Evolutionary conservation across 2,113 vertebrate genomes (phyloP), one percentile per base, ranked within the genome.

Genomic region (Chlorodrepanis virens): DNA sequence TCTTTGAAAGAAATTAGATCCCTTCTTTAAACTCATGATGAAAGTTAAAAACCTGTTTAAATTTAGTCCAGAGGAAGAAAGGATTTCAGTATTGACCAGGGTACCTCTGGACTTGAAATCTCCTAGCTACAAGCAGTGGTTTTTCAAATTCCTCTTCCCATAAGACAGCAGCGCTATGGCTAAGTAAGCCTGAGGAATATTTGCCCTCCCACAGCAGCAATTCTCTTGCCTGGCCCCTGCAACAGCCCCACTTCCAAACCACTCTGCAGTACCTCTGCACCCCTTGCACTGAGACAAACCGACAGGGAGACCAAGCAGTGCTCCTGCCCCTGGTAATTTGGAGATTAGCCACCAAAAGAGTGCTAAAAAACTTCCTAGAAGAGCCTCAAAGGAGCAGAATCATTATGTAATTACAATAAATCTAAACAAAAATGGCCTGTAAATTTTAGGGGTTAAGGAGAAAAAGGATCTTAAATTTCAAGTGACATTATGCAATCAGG

Each of bases 401-500:
- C 61, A 50, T 94, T 91, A 93, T 64, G 76, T 76, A 95, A 96
- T 91, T 94, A 95, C 56, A 84, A 87, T 91, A 92, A 95, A 92
- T 94, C 91, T 78, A 94, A 96, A 93, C 83, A 97, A 96, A 97
- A 94, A 94, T 68, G 81, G 77, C 45, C 94, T 84, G 89, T 94
- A 97, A 91, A 95, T 96, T 97, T 95, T 87, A 64, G 70, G 93
- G 81, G 91, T 91, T 96, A 96, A 94, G 91, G 69, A 94, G 80
- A 84, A 94, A 90, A 91, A 91, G 57, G 28, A 91, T 95, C 89
- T 91, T 96, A 93, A 89, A 96, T 92, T 96, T 96, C 83, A 85
- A 96, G 81, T 87, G 93, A 95, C 84, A 65, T 96, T 89, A 94
- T 87, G 89, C 87, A 97, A 96, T 97, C 96, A 96, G 93, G 83